Conservation (phyloP, 2,888 invertebrate genomes). For the Drosophila prostipennis region DNA sequence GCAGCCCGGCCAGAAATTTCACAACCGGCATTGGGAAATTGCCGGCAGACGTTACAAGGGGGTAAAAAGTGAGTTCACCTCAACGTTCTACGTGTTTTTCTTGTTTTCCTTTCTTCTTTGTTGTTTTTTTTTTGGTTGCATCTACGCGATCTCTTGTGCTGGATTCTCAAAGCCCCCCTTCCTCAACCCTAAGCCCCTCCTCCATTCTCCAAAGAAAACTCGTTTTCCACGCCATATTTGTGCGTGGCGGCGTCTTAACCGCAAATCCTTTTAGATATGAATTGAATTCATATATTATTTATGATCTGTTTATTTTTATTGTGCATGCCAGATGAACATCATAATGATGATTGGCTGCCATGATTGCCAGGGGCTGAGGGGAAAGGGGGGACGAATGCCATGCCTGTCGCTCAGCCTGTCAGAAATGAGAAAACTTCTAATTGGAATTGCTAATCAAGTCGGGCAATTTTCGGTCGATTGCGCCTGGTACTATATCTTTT, state of each 20-base stretch:
- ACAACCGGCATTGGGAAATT: slow-evolving; percentile 75
- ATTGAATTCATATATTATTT: slow-evolving; percentile 80
- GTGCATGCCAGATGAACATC: slow-evolving; percentile 71
- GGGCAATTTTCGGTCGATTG: slow-evolving; percentile 63
- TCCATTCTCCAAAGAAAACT: slow-evolving; percentile 47
- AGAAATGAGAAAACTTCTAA: slow-evolving; percentile 76
- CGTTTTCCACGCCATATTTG: slow-evolving; percentile 69
- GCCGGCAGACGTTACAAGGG: slow-evolving; percentile 40
- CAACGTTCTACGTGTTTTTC: slow-evolving; percentile 70
- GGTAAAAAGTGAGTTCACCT: slow-evolving; percentile 72
- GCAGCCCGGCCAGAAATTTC: slow-evolving; percentile 67
- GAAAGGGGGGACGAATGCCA: slow-evolving; percentile 11
- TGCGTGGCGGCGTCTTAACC: slow-evolving; percentile 75
- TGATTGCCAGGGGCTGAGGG: slow-evolving; percentile 13
- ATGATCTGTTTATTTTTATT: slow-evolving; percentile 80
- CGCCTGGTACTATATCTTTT: slow-evolving; percentile 14
- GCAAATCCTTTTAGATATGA: slow-evolving; percentile 80
- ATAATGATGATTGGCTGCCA: slow-evolving; percentile 41
- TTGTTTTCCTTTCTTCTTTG: slow-evolving; percentile 64
- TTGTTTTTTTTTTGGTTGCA: slow-evolving; percentile 36
- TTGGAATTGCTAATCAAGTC: slow-evolving; percentile 80
- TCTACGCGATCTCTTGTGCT: slow-evolving; percentile 63
- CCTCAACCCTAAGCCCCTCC: slow-evolving; percentile 36
- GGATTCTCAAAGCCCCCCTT: slow-evolving; percentile 2
- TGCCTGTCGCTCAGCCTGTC: slow-evolving; percentile 54